Conservation (phyloP, 2,888 invertebrate species). For the Hemithea aestivaria region DNA sequence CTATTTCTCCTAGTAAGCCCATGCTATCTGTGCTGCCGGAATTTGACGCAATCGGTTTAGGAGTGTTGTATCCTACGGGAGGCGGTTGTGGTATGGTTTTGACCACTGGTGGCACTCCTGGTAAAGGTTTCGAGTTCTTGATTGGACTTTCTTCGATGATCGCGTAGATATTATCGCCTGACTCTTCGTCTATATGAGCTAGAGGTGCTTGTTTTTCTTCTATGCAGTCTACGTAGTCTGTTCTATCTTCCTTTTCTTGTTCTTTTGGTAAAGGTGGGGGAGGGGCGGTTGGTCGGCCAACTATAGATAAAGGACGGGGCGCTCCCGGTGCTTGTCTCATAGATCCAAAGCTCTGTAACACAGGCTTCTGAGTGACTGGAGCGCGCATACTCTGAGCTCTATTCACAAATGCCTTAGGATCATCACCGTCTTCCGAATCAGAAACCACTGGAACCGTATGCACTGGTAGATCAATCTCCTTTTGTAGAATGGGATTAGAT, state of each 20-base stretch:
- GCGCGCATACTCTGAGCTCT: slow-evolving; percentile 91
- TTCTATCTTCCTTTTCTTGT: slow-evolving; percentile 43
- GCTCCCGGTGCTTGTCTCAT: slow-evolving; percentile 85
- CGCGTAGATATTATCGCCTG: slow-evolving; percentile 90
- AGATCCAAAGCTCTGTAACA: slow-evolving; percentile 88
- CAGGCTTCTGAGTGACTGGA: slow-evolving; percentile 75
- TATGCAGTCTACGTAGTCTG: slow-evolving; percentile 89
- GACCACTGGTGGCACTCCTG: slow-evolving; percentile 52
- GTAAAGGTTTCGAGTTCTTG: slow-evolving; percentile 55
- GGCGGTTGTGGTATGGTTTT: slow-evolving; percentile 61
- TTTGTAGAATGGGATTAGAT: slow-evolving; percentile 89
- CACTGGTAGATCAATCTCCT: slow-evolving; percentile 80
- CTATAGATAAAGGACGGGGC: slow-evolving; percentile 87
- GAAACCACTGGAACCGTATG: slow-evolving; percentile 81
- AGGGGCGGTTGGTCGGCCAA: slow-evolving; percentile 85
- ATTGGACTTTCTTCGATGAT: slow-evolving; percentile 89
- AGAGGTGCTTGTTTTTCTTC: slow-evolving; percentile 82
- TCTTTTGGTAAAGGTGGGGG: slow-evolving; percentile 84
- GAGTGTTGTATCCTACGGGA: slow-evolving; percentile 70
- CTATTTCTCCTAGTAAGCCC: slow-evolving; percentile 91
- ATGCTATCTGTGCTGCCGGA: slow-evolving; percentile 83
- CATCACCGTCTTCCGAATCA: slow-evolving; percentile 72
- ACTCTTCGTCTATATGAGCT: slow-evolving; percentile 81
- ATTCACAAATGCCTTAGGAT: slow-evolving; percentile 81
- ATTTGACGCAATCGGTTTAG: slow-evolving; percentile 58